Percentiles rank a stretch among this genome's conserved stretches.
Conservation (phyloP, 1,140 invertebrate genomes). For the Oryzaephilus surinamensis region DNA sequence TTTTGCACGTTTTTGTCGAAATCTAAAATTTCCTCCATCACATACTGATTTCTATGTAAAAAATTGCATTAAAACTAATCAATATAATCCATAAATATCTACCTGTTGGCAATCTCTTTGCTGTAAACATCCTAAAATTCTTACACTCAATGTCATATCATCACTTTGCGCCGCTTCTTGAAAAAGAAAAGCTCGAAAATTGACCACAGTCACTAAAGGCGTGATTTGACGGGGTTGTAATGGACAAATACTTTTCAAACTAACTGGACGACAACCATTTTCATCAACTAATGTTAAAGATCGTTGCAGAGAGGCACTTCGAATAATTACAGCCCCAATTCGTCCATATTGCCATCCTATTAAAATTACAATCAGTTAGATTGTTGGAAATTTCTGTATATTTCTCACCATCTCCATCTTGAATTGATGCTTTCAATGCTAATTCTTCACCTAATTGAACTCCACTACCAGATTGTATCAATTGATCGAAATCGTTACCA, state of each 20-base stretch:
- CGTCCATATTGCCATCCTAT: conserved; percentile 51
- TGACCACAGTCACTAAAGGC: conserved; percentile 40
- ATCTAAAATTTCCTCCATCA: no score
- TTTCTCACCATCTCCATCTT: conserved; percentile 47
- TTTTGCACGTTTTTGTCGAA: no score
- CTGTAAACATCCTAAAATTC: conserved; percentile 49
- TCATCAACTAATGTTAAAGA: conserved; percentile 41
- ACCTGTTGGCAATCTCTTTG: conserved; percentile 42
- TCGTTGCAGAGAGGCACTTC: conserved; percentile 36
- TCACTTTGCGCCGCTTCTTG: conserved; percentile 54
- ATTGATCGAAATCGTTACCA: conserved; percentile 40
- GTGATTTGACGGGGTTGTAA: conserved; percentile 39
- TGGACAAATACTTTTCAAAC: conserved; percentile 43
- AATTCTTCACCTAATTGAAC: conserved; percentile 56
- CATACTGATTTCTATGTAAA: no score
- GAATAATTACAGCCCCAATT: conserved; percentile 46
- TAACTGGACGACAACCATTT: conserved; percentile 48
- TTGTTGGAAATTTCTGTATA: background rate
- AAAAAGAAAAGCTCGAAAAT: conserved; percentile 57
- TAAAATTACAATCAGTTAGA: background rate
- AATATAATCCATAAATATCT: no score
- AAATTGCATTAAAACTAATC: no score
- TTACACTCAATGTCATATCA: conserved; percentile 48
- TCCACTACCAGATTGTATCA: conserved; percentile 43
- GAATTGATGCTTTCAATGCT: conserved; percentile 46